These are phyloP conservation scores for Asbolus verrucosus DNA, from an alignment of 1,140 invertebrate species.

Conservation along the genomic window DNA sequence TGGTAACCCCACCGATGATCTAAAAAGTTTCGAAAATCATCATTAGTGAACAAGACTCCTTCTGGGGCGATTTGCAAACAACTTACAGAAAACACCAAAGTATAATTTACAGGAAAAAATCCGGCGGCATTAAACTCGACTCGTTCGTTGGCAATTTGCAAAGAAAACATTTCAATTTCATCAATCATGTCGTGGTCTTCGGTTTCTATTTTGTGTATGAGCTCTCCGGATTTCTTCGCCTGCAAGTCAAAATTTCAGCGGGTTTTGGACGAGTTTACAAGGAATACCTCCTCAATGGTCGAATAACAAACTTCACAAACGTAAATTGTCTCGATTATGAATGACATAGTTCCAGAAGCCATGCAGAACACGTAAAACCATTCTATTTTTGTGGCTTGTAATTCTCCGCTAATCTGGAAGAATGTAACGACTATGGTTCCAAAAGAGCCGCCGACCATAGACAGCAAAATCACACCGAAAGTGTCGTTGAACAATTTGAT, in stretches of 20 bases:
- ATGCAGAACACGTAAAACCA: background rate
- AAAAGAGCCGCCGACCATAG: slow-evolving; percentile 48
- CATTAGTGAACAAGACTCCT: background rate
- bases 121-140: slow-evolving; percentile 55
- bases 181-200: slow-evolving; percentile 50
- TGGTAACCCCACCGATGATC: slow-evolving; percentile 50
- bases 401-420: background rate
- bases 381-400: background rate
- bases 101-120: slow-evolving; percentile 55
- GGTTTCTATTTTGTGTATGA: slow-evolving; percentile 54
- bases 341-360: background rate
- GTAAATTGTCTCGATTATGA: slow-evolving; percentile 44
- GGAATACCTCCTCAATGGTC: no score
- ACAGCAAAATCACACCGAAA: slow-evolving; percentile 49
- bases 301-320: slow-evolving; percentile 46
- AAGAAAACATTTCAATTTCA: slow-evolving; percentile 56
- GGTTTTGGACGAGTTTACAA: no score
- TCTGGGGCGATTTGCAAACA: background rate
- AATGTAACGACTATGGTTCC: slow-evolving; percentile 14
- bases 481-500: slow-evolving; percentile 46
- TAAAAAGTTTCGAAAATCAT: no score
- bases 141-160: slow-evolving; percentile 56
- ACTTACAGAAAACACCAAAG: slow-evolving; percentile 53
- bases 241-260: background rate
- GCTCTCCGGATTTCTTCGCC: slow-evolving; percentile 41